Evolutionary conservation across 2,113 vertebrate genomes (phyloP), one percentile per base, ranked within the genome.

Genomic region (Cichladusa arquata): DNA sequence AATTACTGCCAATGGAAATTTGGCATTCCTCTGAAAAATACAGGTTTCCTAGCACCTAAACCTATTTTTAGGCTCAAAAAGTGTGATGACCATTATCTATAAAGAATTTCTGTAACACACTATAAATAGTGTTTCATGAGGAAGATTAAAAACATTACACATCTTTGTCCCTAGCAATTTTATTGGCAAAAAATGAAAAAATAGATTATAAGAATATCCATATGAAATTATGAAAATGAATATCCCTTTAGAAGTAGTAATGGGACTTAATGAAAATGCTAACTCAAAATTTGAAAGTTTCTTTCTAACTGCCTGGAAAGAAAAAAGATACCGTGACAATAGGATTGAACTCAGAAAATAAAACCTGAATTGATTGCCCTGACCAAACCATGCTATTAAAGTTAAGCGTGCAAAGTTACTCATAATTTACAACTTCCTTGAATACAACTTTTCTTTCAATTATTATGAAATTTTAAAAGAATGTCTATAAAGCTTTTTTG

Each of bases 361-460:
- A 92, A 95, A 96, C 77, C 73, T 92, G 91, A 91, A 96, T 73
- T 93, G 94, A 88, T 95, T 97, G 97, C 96, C 97, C 87, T 98
- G 97, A 98, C 98, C 98, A 97, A 99, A 98, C 98, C 99, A 98
- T 99, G 98, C 98, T 98, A 98, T 98, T 98, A 98, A 98, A 98
- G 98, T 98, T 98, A 98, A 98, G 98, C 97, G 98, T 99, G 99
- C 99, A 99, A 98, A 98, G 97, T 97, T 98, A 98, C 97, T 98
- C 97, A 90, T 95, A 96, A 97, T 96, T 97, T 95, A 97, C 92
- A 98, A 97, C 98, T 97, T 98, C 97, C 98, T 97, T 95, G 98
- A 97, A 97, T 98, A 98, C 97, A 98, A 98, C 97, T 98, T 98
- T 97, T 97, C 96, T 98, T 98, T 98, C 95, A 97, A 97, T 95